Evolutionary conservation across 2,113 vertebrate species (phyloP).

Genomic region (Elanus axillaris): DNA sequence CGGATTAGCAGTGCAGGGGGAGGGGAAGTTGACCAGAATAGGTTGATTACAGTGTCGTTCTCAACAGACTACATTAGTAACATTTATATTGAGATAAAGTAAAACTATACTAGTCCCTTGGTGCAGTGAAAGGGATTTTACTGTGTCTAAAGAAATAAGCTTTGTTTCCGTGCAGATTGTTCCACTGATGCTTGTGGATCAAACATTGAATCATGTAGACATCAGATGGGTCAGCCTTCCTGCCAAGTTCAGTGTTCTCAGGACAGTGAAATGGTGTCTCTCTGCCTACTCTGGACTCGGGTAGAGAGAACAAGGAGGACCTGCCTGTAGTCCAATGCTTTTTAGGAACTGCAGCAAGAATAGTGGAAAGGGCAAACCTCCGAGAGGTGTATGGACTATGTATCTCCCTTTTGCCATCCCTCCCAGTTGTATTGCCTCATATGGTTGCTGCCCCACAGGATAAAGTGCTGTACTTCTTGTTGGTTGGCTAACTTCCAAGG

Average conservation of each 20-base stretch:
- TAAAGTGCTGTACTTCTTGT: neutral
- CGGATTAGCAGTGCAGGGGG: rapidly evolving
- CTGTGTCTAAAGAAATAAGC: neutral
- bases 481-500: neutral
- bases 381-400: neutral
- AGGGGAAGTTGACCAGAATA: neutral
- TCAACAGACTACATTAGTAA: neutral
- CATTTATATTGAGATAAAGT: neutral
- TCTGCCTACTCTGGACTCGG: neutral
- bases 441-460: neutral
- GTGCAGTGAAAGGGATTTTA: neutral
- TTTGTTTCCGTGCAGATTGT: neutral
- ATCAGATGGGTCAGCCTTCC: neutral
- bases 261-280: neutral
- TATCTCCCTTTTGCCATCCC: neutral
- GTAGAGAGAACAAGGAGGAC: neutral
- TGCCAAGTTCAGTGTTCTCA: neutral
- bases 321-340: neutral
- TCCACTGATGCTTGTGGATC: neutral
- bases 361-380: neutral
- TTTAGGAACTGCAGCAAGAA: neutral
- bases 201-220: neutral
- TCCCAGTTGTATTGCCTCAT: neutral
- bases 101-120: neutral
- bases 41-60: neutral